phyloP scores from a whole-genome alignment of 2,888 invertebrate genomes.

The Piscicola geometra region DNA sequence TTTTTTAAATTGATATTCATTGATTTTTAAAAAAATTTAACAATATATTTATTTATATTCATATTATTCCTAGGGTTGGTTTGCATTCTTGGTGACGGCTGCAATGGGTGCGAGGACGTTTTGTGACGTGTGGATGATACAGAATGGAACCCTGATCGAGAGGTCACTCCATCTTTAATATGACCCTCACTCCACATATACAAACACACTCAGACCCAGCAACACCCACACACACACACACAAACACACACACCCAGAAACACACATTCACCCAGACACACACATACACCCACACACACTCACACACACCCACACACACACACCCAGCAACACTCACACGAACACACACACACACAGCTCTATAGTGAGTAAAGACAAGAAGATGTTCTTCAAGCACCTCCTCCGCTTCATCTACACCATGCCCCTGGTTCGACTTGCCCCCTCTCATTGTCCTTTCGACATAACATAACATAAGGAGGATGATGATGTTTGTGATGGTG shows the following conservation, averaged over 20 bases:
- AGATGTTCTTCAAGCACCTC: slow-evolving; percentile 71
- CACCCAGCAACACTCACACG: not conserved
- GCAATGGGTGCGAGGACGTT: slow-evolving; percentile 81
- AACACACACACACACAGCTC: slow-evolving; percentile 62
- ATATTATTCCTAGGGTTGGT: slow-evolving; percentile 48
- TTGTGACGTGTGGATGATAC: slow-evolving; percentile 95
- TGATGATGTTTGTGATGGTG: no score
- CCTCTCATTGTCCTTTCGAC: no score
- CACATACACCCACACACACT: not conserved
- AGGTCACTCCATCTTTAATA: slow-evolving; percentile 59
- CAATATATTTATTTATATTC: no score
- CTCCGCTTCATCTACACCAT: slow-evolving; percentile 75
- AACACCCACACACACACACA: not conserved
- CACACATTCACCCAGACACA: not conserved
- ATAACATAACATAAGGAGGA: no score
- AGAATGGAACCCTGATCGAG: slow-evolving; percentile 86
- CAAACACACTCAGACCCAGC: not conserved
- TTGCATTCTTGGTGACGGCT: slow-evolving; percentile 61
- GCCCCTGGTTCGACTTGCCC: no score
- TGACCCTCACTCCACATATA: not conserved
- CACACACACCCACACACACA: not conserved
- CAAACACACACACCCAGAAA: not conserved
- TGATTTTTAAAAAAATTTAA: slow-evolving; percentile 1
- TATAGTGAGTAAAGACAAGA: slow-evolving; percentile 80
- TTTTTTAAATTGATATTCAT: not conserved